A percentile compares a stretch with the other conserved stretches of the same genome.
phyloP scores from a whole-genome alignment of 2,113 vertebrate genomes.

The Penelope pileata region DNA sequence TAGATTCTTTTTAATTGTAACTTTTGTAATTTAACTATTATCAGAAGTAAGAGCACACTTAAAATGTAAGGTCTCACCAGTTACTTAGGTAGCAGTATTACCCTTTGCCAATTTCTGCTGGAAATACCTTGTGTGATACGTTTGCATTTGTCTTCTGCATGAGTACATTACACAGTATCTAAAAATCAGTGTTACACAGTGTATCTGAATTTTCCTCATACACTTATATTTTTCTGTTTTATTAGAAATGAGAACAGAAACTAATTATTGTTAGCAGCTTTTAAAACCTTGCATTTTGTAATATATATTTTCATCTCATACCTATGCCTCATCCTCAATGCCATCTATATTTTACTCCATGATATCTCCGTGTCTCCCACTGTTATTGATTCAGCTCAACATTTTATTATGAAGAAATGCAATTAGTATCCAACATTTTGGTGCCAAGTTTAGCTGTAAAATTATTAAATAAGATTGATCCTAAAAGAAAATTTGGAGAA shows the following conservation, averaged over 20 bases:
- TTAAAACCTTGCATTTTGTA: neutral
- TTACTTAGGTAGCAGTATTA: neutral
- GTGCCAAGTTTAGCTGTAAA: neutral
- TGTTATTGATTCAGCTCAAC: neutral
- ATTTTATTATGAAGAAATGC: constrained; percentile 5
- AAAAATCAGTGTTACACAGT: neutral
- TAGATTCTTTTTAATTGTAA: neutral
- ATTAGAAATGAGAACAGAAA: neutral
- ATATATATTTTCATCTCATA: neutral
- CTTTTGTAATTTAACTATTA: neutral
- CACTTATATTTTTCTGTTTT: neutral
- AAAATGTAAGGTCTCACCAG: neutral
- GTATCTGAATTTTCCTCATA: neutral
- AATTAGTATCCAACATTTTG: constrained; percentile 1
- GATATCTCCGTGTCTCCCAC: neutral
- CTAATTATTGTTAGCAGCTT: neutral
- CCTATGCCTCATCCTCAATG: neutral
- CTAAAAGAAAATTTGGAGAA: constrained; percentile 14
- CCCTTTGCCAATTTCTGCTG: neutral
- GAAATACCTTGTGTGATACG: neutral
- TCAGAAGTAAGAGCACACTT: neutral
- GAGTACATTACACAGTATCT: neutral
- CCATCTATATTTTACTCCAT: neutral
- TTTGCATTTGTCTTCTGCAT: neutral
- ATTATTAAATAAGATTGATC: constrained; percentile 9